A percentile compares a stretch with the other conserved stretches of the same genome.
Evolutionary conservation across 2,113 vertebrate genomes (phyloP).

Genomic region (Reinhardtius hippoglossoides): DNA sequence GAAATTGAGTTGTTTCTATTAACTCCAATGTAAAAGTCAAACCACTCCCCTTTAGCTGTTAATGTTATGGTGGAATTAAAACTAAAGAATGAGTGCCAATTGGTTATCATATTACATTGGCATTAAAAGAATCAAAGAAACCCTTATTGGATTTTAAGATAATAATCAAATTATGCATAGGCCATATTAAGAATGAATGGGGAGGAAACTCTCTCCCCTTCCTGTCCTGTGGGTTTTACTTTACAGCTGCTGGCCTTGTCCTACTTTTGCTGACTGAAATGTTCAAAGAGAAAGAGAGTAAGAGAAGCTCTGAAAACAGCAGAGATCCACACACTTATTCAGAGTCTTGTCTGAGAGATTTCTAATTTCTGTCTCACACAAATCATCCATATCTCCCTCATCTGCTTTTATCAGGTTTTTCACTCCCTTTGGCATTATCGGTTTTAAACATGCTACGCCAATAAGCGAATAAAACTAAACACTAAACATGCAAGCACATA

Average conservation of each 20-base stretch:
- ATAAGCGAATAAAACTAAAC: too few relatives aligned
- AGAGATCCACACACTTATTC: background rate
- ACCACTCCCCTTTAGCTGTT: background rate
- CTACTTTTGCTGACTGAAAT: slow-evolving; percentile 29
- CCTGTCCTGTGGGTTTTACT: slow-evolving; percentile 13
- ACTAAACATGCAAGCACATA: too few relatives aligned
- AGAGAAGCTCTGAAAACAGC: slow-evolving; percentile 1
- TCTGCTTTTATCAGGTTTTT: background rate
- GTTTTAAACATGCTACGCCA: too few relatives aligned
- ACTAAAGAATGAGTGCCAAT: background rate
- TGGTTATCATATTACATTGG: background rate
- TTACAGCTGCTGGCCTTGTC: slow-evolving; percentile 35
- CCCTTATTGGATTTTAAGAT: background rate
- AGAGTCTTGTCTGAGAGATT: background rate
- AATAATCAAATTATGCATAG: background rate
- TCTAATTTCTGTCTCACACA: background rate
- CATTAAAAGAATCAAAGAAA: background rate
- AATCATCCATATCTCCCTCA: background rate
- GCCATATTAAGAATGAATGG: slow-evolving; percentile 17
- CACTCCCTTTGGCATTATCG: too few relatives aligned
- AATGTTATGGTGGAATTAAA: background rate
- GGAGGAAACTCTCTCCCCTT: background rate
- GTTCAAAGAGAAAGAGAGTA: slow-evolving; percentile 11
- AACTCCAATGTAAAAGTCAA: background rate
- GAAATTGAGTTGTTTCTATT: too few relatives aligned